phyloP scores from a whole-genome alignment of 1,140 invertebrate species.

The Drosophila bocki region DNA sequence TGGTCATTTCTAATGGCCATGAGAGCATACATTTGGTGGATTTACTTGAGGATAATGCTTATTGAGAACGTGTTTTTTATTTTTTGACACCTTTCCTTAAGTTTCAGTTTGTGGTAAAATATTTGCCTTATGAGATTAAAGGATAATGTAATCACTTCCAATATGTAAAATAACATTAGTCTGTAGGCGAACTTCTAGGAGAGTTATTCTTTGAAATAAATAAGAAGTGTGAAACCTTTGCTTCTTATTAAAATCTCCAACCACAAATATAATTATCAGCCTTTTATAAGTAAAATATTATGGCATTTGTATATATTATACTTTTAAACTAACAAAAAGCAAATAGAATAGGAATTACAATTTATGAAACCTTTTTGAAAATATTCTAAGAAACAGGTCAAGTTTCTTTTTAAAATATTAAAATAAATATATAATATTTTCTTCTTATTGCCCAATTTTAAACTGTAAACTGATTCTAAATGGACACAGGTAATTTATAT shows the following conservation, averaged over 20 bases:
- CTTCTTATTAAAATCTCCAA: too few species aligned
- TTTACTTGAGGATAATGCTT: background rate
- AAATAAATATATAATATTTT: background rate
- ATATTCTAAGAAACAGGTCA: too few species aligned
- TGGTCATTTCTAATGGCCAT: background rate
- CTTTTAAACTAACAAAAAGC: too few species aligned
- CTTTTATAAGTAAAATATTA: background rate
- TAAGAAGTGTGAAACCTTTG: too few species aligned
- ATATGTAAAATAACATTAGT: too few species aligned
- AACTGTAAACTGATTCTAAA: background rate
- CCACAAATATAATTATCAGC: background rate
- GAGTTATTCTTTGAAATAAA: too few species aligned
- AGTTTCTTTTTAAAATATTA: background rate
- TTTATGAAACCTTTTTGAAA: background rate
- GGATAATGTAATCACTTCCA: too few species aligned
- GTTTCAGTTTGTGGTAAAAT: background rate
- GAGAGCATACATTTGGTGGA: background rate
- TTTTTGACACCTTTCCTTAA: background rate
- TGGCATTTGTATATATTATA: background rate
- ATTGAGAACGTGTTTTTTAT: background rate
- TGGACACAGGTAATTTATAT: background rate
- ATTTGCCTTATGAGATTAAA: background rate
- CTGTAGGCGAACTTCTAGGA: too few species aligned
- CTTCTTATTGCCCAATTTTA: too few species aligned
- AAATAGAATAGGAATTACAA: background rate